Evolutionary conservation across 2,797 vertebrate genomes (phyloP).

Genomic region (Pelodytes ibericus): DNA sequence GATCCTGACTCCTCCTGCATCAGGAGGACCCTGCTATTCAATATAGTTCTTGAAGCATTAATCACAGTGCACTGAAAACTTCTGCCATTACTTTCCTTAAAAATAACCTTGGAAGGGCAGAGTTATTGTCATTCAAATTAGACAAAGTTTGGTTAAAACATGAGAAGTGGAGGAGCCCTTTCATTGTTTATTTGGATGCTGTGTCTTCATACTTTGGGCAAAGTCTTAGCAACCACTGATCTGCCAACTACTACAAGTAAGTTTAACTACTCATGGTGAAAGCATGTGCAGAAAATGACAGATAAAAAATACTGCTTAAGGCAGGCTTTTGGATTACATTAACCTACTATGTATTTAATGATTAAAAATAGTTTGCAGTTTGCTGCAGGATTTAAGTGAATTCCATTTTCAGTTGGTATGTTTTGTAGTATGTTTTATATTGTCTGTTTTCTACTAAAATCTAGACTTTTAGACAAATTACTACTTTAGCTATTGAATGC

Average conservation of each 20-base stretch:
- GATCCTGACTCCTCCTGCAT: constrained; percentile 36
- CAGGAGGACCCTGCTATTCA: constrained; percentile 18
- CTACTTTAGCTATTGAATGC: no score
- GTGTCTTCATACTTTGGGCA: constrained; percentile 14
- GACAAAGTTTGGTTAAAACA: constrained; percentile 30
- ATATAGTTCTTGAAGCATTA: constrained; percentile 26
- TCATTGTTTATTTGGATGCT: constrained; percentile 42
- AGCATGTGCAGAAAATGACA: background rate
- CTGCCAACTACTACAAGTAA: constrained; percentile 35
- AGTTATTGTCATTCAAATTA: constrained; percentile 14
- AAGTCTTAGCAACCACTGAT: constrained; percentile 33
- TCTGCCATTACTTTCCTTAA: background rate
- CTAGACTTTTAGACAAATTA: no score
- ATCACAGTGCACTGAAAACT: constrained; percentile 26
- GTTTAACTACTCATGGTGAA: constrained; percentile 1
- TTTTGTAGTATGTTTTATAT: no score
- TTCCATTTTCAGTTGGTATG: no score
- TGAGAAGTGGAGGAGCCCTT: constrained; percentile 42
- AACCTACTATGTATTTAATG: no score
- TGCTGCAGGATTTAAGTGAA: no score
- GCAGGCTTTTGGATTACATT: no score
- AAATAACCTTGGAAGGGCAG: background rate
- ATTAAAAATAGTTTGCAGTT: no score
- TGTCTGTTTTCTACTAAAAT: no score
- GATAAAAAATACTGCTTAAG: no score